Conservation (phyloP, 2,113 vertebrate genomes). For the Anhinga anhinga region DNA sequence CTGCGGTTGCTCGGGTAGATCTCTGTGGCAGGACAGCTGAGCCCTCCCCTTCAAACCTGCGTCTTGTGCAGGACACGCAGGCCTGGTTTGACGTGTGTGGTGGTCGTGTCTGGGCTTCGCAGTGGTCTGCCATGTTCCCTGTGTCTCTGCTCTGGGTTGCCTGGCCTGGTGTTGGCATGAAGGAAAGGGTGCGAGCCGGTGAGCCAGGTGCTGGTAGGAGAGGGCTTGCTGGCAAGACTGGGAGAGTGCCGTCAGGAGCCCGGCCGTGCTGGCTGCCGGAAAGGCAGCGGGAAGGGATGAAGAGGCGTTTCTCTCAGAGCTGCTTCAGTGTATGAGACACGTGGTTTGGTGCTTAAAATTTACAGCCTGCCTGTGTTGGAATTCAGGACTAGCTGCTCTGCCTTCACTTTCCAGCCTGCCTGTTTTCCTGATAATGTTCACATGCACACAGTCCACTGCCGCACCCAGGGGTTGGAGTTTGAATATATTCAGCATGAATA, state of each 20-base stretch:
- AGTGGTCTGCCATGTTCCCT: neutral
- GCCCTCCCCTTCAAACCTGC: neutral
- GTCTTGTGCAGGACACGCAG: fast-evolving
- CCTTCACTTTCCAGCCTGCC: neutral
- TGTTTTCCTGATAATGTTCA: neutral
- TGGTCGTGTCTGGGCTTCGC: fast-evolving
- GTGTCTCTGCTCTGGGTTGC: neutral
- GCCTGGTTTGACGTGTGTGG: fast-evolving
- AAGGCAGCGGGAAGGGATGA: fast-evolving
- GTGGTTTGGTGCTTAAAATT: neutral
- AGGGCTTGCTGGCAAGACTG: neutral
- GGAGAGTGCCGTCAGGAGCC: fast-evolving
- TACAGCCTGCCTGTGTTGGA: neutral
- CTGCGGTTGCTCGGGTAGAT: neutral
- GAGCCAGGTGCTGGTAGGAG: neutral
- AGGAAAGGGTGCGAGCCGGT: neutral
- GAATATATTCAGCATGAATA: neutral
- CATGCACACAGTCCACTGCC: fast-evolving
- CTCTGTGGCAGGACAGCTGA: neutral
- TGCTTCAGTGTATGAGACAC: fast-evolving
- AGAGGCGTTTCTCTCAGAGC: neutral
- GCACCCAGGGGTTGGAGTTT: fast-evolving
- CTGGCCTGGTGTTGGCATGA: neutral
- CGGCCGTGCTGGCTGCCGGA: fast-evolving
- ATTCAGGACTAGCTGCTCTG: neutral